These are phyloP conservation scores for Platynereis dumerilii DNA, from an alignment of 2,888 invertebrate genomes.

Conservation along the genomic window DNA sequence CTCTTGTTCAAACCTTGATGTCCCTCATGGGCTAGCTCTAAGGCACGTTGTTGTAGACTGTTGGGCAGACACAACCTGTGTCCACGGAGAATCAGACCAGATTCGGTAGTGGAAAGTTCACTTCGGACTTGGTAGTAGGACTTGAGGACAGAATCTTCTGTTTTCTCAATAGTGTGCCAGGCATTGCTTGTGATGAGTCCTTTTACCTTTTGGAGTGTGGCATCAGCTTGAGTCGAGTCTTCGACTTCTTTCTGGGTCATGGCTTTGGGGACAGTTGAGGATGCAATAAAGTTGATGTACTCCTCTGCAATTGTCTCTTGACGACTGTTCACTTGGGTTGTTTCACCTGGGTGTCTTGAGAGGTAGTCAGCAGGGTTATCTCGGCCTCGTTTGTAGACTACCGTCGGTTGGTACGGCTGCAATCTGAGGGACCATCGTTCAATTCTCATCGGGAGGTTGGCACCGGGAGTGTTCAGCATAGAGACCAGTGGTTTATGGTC, in stretches of 20 bases:
- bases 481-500: not conserved
- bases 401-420: not conserved
- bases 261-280: not conserved
- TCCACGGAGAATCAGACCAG: too few species aligned
- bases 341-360: not conserved
- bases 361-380: constrained; percentile 1
- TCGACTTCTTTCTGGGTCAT: not conserved
- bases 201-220: too few species aligned
- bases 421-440: not conserved
- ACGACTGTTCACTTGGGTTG: not conserved
- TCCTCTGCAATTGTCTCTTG: not conserved
- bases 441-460: not conserved
- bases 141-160: too few species aligned
- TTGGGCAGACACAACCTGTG: too few species aligned
- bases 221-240: too few species aligned
- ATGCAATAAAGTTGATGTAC: not conserved
- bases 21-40: too few species aligned
- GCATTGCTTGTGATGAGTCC: too few species aligned
- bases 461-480: not conserved
- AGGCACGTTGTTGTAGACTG: too few species aligned
- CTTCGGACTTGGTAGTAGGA: not conserved
- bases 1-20: too few species aligned
- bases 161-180: too few species aligned
- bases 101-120: not conserved
- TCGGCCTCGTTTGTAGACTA: not conserved